Conservation (phyloP, 2,888 invertebrate species). For the Chrysina gloriosa region DNA sequence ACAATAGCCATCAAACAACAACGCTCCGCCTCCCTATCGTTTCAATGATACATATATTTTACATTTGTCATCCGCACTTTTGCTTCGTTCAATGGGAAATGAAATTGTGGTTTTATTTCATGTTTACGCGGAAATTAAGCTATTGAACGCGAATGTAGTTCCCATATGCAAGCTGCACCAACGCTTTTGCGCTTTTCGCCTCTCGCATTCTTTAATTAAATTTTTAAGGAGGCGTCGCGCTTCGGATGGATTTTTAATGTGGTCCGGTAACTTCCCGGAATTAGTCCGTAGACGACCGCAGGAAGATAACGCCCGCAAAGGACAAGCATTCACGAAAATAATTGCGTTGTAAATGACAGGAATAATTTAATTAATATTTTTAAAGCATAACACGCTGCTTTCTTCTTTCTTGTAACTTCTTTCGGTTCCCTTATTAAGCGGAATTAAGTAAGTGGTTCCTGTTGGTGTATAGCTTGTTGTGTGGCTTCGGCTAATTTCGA, state of each 20-base stretch:
- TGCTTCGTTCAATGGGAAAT: slow-evolving; percentile 17
- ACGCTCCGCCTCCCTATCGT: neutral
- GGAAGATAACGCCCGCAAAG: neutral
- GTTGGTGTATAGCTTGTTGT: too few species aligned
- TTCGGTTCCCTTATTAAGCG: neutral
- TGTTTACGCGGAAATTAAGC: slow-evolving; percentile 34
- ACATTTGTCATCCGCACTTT: neutral
- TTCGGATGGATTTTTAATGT: slow-evolving; percentile 13
- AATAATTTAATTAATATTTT: neutral
- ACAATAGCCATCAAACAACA: neutral
- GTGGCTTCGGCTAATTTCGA: too few species aligned
- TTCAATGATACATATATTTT: neutral
- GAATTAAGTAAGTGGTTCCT: too few species aligned
- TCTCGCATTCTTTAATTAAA: neutral
- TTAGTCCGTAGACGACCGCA: neutral
- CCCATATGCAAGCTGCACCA: slow-evolving; percentile 4
- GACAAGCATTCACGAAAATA: neutral
- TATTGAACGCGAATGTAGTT: slow-evolving; percentile 13
- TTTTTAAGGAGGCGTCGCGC: slow-evolving; percentile 11
- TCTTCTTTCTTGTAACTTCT: neutral
- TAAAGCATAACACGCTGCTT: neutral
- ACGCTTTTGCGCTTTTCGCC: neutral
- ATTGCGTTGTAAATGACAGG: neutral
- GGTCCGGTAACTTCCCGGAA: slow-evolving; percentile 4
- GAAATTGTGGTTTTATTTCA: slow-evolving; percentile 35